These are phyloP conservation scores for Lepus oiostolus DNA, from an alignment of 2,797 vertebrate species.

Conservation along the genomic window DNA sequence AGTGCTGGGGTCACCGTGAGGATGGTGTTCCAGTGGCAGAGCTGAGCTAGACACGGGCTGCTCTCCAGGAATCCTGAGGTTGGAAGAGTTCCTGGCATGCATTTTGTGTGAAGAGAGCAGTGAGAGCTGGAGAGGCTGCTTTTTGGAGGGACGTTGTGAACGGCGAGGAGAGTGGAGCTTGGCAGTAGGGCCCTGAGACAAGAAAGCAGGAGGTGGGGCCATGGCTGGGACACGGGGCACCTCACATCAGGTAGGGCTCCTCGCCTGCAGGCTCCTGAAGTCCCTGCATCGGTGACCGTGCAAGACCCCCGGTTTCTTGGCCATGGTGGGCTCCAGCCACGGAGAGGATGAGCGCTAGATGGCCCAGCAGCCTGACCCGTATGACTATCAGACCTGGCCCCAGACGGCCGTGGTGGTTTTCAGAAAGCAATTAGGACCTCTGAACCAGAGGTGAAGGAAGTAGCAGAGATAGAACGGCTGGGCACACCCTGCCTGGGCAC, in stretches of 20 bases:
- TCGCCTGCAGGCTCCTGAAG: not conserved
- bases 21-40: too few species aligned
- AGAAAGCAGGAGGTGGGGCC: not conserved
- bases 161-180: not conserved
- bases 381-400: not conserved
- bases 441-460: not conserved
- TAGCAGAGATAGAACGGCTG: not conserved
- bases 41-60: not conserved
- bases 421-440: not conserved
- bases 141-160: constrained; percentile 16
- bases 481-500: too few species aligned
- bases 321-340: rapidly evolving
- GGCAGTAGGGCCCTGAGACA: not conserved
- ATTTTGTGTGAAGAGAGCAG: not conserved
- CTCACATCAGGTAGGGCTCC: not conserved
- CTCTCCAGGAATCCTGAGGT: not conserved
- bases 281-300: not conserved
- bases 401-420: not conserved
- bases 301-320: not conserved
- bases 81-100: not conserved
- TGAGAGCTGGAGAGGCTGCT: not conserved
- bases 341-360: rapidly evolving
- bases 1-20: not conserved
- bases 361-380: not conserved
- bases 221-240: too few species aligned